Conservation (phyloP, 1,140 invertebrate genomes). For the Drosophila jambulina region DNA sequence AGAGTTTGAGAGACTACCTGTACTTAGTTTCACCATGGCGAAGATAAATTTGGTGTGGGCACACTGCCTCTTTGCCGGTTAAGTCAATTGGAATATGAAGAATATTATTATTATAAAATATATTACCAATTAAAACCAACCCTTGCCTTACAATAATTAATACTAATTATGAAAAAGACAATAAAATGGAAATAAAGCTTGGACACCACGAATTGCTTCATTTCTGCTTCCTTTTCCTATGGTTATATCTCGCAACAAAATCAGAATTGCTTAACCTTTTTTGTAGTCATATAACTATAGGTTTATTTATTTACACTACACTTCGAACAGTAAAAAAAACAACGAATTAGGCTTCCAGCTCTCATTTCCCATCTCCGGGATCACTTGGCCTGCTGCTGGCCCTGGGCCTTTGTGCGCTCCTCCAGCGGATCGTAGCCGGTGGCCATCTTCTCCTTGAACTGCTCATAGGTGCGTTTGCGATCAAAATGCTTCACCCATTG, state of each 20-base stretch:
- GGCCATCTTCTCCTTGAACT: slow-evolving; percentile 95
- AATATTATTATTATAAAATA: too few species aligned
- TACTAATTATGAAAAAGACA: background rate
- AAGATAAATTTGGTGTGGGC: background rate
- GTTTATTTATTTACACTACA: slow-evolving; percentile 63
- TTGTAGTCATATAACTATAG: slow-evolving; percentile 38
- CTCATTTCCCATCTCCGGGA: background rate
- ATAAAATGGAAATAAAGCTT: background rate
- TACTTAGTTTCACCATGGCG: background rate
- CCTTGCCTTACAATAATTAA: background rate
- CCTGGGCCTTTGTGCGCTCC: slow-evolving; percentile 38
- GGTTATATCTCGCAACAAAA: background rate
- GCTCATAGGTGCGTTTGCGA: slow-evolving; percentile 93
- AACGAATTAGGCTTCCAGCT: slow-evolving; percentile 9
- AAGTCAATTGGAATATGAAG: too few species aligned
- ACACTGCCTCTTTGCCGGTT: background rate
- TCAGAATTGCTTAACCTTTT: background rate
- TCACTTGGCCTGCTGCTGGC: slow-evolving; percentile 34
- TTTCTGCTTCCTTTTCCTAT: background rate
- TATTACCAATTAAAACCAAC: background rate
- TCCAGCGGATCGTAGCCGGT: slow-evolving; percentile 92
- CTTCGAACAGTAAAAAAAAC: slow-evolving; percentile 61
- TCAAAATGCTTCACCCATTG: slow-evolving; percentile 98
- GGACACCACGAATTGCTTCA: background rate
- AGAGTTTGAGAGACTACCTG: background rate